Conservation (phyloP, 2,797 vertebrate genomes). For the Florisuga fusca region DNA sequence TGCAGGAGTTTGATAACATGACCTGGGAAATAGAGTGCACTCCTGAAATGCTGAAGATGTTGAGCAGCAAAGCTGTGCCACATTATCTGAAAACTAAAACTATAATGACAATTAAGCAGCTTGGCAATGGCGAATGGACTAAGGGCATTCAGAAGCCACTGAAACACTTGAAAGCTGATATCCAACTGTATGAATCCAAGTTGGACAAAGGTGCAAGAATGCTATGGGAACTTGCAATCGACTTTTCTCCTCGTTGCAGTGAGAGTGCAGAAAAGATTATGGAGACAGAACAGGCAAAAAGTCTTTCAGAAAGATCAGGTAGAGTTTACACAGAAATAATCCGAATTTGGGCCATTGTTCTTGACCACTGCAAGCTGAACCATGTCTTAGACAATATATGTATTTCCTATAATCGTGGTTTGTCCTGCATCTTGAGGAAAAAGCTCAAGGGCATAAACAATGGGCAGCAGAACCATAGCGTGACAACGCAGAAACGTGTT, state of each 20-base stretch:
- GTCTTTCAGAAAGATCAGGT: conserved; percentile 63
- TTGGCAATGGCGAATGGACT: conserved; percentile 85
- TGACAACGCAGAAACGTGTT: conserved; percentile 70
- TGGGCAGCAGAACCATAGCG: conserved; percentile 31
- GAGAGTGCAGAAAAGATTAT: conserved; percentile 82
- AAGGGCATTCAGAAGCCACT: conserved; percentile 78
- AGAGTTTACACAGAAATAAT: conserved; percentile 84
- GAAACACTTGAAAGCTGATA: conserved; percentile 77
- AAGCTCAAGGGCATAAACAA: conserved; percentile 81
- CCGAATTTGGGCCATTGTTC: conserved; percentile 84
- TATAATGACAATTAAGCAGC: conserved; percentile 76
- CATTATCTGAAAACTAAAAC: conserved; percentile 79
- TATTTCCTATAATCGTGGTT: conserved; percentile 79
- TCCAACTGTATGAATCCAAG: conserved; percentile 83
- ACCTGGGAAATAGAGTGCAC: conserved; percentile 87
- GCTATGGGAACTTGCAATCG: conserved; percentile 84
- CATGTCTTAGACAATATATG: conserved; percentile 77
- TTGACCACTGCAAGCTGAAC: conserved; percentile 80
- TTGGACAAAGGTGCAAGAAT: conserved; percentile 82
- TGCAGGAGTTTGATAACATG: conserved; percentile 84
- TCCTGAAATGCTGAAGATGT: conserved; percentile 79
- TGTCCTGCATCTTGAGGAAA: conserved; percentile 80
- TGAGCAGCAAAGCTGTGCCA: conserved; percentile 77
- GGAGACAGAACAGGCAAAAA: conserved; percentile 47
- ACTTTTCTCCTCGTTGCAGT: conserved; percentile 85